phyloP scores from a whole-genome alignment of 2,888 invertebrate species.

The Augochlorella aurata region DNA sequence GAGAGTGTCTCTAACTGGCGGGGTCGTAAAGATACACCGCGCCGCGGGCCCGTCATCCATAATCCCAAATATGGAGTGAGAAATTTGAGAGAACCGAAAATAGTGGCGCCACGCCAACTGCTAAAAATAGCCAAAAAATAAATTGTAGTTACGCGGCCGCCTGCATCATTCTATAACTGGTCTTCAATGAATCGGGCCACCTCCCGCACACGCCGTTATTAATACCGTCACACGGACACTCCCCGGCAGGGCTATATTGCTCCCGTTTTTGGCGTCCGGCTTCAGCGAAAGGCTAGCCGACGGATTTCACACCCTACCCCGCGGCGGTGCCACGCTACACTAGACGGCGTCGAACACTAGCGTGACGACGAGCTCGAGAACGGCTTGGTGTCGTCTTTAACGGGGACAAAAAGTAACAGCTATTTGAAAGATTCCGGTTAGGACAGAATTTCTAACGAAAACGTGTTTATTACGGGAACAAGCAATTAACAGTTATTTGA shows the following conservation, averaged over 20 bases:
- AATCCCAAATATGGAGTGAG: constrained; percentile 81
- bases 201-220: constrained; percentile 63
- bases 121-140: constrained; percentile 81
- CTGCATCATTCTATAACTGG: constrained; percentile 75
- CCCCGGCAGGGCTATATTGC: constrained; percentile 45
- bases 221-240: constrained; percentile 54
- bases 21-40: constrained; percentile 66
- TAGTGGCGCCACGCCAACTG: constrained; percentile 79
- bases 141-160: constrained; percentile 77
- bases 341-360: no score
- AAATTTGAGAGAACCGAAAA: constrained; percentile 82
- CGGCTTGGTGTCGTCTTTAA: no score
- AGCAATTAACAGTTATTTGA: no score
- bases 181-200: constrained; percentile 71
- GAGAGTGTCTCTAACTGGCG: constrained; percentile 49
- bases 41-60: constrained; percentile 67
- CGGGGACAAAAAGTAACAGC: no score
- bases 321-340: no score
- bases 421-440: no score
- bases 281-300: constrained; percentile 15
- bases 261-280: constrained; percentile 42
- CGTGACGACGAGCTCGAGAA: no score
- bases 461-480: no score
- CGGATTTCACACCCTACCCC: background rate
- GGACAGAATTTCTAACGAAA: no score